Evolutionary conservation across 2,113 vertebrate species (phyloP).

Genomic region (Leptodactylus fuscus): DNA sequence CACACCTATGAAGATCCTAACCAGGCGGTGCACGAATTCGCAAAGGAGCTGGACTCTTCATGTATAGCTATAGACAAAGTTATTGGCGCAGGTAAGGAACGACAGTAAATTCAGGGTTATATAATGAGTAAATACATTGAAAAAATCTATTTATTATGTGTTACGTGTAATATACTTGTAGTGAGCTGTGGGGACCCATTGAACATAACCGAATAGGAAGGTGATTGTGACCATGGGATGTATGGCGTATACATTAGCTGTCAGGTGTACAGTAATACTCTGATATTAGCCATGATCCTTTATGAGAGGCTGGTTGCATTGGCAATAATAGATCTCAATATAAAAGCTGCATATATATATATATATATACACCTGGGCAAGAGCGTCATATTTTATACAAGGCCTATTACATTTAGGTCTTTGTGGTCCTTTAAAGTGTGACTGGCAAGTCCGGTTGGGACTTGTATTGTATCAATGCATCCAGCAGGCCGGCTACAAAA

Average conservation of each 20-base stretch:
- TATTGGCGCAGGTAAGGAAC: slow-evolving; percentile 92
- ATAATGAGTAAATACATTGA: not conserved
- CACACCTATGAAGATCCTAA: slow-evolving; percentile 97
- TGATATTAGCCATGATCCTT: not conserved
- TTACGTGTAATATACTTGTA: not conserved
- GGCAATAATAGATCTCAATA: not conserved
- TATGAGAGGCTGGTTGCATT: not conserved
- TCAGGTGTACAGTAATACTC: not conserved
- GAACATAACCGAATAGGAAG: not conserved
- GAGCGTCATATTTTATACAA: not conserved
- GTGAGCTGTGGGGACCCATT: not conserved
- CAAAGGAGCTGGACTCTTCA: slow-evolving; percentile 92
- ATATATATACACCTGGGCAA: not conserved
- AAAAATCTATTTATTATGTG: not conserved
- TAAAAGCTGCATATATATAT: not conserved
- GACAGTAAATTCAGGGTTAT: not conserved
- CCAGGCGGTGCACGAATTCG: slow-evolving; percentile 95
- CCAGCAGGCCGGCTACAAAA: not conserved
- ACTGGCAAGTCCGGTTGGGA: not conserved
- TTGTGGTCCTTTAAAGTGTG: not conserved
- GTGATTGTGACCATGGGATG: not conserved
- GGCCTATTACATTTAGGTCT: not conserved
- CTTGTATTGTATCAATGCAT: not conserved
- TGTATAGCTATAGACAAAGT: slow-evolving; percentile 96
- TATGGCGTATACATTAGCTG: not conserved